Percentiles rank a stretch among this genome's conserved stretches.
Evolutionary conservation across 2,113 vertebrate genomes (phyloP).

Genomic region (Eublepharis macularius): DNA sequence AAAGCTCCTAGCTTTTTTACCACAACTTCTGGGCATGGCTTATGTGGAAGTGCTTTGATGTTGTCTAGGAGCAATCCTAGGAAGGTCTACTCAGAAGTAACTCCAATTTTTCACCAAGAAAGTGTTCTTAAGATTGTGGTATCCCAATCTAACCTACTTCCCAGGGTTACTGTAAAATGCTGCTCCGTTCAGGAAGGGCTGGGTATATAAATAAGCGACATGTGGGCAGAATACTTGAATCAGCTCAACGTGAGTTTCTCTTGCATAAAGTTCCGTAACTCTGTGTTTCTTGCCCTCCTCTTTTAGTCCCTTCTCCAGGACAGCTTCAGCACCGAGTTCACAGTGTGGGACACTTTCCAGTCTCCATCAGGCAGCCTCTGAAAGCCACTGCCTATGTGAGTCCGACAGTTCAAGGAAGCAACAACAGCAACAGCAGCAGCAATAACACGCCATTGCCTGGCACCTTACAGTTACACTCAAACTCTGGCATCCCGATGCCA

Average conservation of each 20-base stretch:
- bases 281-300: conserved; percentile 9
- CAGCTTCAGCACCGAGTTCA: conserved; percentile 92
- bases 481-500: conserved; percentile 82
- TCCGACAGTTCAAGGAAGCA: conserved; percentile 88
- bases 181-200: not conserved
- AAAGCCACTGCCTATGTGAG: conserved; percentile 98
- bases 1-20: too few relatives aligned
- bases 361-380: conserved; percentile 81
- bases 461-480: conserved; percentile 80
- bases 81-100: too few relatives aligned
- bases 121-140: too few relatives aligned
- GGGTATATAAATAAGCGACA: not conserved
- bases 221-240: not conserved
- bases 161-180: not conserved
- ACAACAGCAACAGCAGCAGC: conserved; percentile 27
- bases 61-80: too few relatives aligned
- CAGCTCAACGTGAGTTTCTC: not conserved
- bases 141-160: not conserved
- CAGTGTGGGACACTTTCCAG: conserved; percentile 91
- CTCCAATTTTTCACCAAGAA: too few relatives aligned
- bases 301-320: conserved; percentile 89
- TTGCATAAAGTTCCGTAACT: not conserved
- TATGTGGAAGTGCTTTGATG: too few relatives aligned
- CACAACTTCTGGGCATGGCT: too few relatives aligned
- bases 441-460: conserved; percentile 76